Base-by-base conservation (phyloP, 2,888 invertebrate species). In the Eucriotettix oculatus region DNA sequence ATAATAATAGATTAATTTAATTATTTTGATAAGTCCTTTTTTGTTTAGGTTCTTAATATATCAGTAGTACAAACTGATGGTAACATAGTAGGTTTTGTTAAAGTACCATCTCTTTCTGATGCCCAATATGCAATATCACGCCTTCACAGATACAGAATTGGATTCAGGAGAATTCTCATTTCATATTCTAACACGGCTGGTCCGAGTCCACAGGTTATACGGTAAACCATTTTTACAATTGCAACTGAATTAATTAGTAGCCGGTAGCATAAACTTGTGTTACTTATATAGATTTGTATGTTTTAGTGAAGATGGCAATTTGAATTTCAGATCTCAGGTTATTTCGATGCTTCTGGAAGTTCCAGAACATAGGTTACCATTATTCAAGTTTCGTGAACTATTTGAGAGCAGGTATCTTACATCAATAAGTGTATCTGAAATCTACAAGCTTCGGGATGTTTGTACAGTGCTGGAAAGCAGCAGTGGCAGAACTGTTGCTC, bases 391-490 rank as follows among this genome's bases (percentile, higher is more conserved):
- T 65, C 80, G 91, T 57, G 89, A 92, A 70, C 79, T 90, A 62
- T 87, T 87, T 71, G 90, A 91, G 66, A 85, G 85, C 66, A 82
- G 90, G 10, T 87, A 85, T 69, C 84, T 88, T 71, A 84, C 85
- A 64, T 84, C 86, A 0, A 76, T 86, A 9, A 85, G 85, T 12
- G 80, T 86, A 0, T 83, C 85, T 0, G 87, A 87, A 65, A 75
- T 87, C 55, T 82, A 83, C 61, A 83, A 84, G 68, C 79, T 92
- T 71, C 84, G 82, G 66, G 91, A 92, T 68, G 83, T 88, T 0
- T 86, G 89, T 66, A 78, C 78, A 57, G 83, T 90, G n/a, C 78
- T 77, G n/a, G 85, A 87, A 58, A 84, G 84, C 67, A 75, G 78
- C 55, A 64, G 61, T 52, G 83, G 87, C 42, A 78, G 89, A 60